Base-by-base conservation (phyloP, 2,113 vertebrate genomes). In the Zosterops borbonicus region DNA sequence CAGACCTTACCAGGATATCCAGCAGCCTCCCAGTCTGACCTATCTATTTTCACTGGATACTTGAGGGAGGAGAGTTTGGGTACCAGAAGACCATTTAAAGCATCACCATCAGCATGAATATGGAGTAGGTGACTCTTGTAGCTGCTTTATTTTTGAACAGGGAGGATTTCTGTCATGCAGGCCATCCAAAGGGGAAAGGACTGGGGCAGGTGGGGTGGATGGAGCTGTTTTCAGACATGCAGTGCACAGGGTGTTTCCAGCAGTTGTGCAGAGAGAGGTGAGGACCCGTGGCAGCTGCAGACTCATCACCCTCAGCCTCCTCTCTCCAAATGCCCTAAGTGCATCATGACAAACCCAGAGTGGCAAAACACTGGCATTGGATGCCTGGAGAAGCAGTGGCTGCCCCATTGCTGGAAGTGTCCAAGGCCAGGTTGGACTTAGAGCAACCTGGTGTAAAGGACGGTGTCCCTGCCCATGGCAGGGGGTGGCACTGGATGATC, bases 301-400 rank as follows among this genome's bases (percentile, higher is more conserved):
- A 8, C 41, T 17, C 87, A 16, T 35, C 23, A 8, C 39, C 21
- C 41, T 50, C 79, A 79, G 27, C 52, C 59, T 83, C 59, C 60
- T 46, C 35, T 71, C 42, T 39, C 49, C 60, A 44, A 59, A 27
- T 1, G 5, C 31, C 56, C 19, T 8, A 47, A 14, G 11, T 80
- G 58, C 35, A 39, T 11, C 0, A 0, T n/a, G 33, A 22, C 50
- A 76, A 11, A 42, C 5, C 22, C 14, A 31, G 31, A 55, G 58
- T 1, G 31, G 9, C 14, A 6, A 42, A 56, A 31, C 35, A 4
- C 56, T 8, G 41, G 35, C 29, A 5, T 25, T 56, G 29, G 3
- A 1, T 49, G 24, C 35, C 35, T 12, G 17, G 21, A 56, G 41
- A 22, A 80, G 21, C 25, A 2, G 58, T 6, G 58, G 42, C 58